Conservation (phyloP, 1,140 invertebrate genomes). For the Leguminivora glycinivorella region DNA sequence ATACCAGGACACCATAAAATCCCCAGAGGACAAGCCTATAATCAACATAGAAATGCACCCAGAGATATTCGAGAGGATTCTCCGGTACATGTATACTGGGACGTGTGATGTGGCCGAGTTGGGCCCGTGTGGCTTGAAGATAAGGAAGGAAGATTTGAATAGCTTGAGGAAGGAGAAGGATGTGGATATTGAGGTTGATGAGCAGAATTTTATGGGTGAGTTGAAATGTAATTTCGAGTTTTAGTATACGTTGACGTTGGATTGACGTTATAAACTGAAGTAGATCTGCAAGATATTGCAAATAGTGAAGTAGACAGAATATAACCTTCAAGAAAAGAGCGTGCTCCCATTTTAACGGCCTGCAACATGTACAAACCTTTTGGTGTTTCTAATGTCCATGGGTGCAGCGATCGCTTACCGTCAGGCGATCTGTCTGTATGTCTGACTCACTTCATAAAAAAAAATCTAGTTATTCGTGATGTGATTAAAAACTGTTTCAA, state of each 20-base stretch:
- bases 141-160: constrained; percentile 64
- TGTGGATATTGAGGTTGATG: constrained; percentile 46
- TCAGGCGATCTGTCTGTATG: too few relatives aligned
- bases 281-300: too few relatives aligned
- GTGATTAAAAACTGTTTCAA: too few relatives aligned
- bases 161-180: constrained; percentile 39
- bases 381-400: too few relatives aligned
- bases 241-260: background rate
- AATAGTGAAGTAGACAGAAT: too few relatives aligned
- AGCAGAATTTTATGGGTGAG: constrained; percentile 48
- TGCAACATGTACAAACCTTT: too few relatives aligned
- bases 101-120: constrained; percentile 81
- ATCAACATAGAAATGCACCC: constrained; percentile 78
- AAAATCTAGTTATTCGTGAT: too few relatives aligned
- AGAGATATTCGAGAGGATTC: constrained; percentile 82
- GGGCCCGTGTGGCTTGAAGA: constrained; percentile 73
- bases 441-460: too few relatives aligned
- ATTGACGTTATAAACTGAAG: too few relatives aligned
- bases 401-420: too few relatives aligned
- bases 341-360: too few relatives aligned
- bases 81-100: constrained; percentile 84
- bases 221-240: background rate
- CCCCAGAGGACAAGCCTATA: constrained; percentile 48
- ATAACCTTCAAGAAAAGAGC: too few relatives aligned
- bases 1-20: constrained; percentile 52